Evolutionary conservation across 2,797 vertebrate species (phyloP).

Genomic region (Poliocrania exsul): DNA sequence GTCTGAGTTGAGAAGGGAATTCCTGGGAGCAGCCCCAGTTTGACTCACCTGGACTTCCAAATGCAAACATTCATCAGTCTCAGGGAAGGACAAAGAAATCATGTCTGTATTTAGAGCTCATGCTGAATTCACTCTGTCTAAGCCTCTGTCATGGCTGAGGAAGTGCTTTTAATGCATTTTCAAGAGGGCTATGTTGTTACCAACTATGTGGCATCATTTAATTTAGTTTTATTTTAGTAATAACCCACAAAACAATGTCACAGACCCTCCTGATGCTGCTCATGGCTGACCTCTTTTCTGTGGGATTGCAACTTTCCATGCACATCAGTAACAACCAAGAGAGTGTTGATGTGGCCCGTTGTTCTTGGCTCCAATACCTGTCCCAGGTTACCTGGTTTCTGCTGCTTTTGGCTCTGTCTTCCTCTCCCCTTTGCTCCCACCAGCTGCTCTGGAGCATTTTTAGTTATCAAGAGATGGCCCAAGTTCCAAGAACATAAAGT

Average conservation of each 20-base stretch:
- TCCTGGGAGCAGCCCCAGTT: neutral
- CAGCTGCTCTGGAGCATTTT: neutral
- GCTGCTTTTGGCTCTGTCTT: neutral
- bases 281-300: neutral
- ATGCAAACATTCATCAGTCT: neutral
- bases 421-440: neutral
- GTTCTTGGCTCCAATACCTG: neutral
- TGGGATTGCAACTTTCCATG: neutral
- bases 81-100: neutral
- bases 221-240: neutral
- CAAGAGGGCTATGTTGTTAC: neutral
- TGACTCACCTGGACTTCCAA: neutral
- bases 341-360: neutral
- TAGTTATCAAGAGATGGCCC: neutral
- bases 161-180: neutral
- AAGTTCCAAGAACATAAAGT: constrained; percentile 31
- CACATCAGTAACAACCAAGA: neutral
- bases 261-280: neutral
- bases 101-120: fast-evolving
- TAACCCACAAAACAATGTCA: neutral
- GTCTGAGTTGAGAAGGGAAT: neutral
- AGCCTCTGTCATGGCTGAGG: neutral
- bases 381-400: neutral
- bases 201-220: neutral
- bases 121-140: neutral